Percentiles rank a stretch among this genome's conserved stretches.
Evolutionary conservation across 2,888 invertebrate genomes (phyloP).

Genomic region (Drosophila gaucha): DNA sequence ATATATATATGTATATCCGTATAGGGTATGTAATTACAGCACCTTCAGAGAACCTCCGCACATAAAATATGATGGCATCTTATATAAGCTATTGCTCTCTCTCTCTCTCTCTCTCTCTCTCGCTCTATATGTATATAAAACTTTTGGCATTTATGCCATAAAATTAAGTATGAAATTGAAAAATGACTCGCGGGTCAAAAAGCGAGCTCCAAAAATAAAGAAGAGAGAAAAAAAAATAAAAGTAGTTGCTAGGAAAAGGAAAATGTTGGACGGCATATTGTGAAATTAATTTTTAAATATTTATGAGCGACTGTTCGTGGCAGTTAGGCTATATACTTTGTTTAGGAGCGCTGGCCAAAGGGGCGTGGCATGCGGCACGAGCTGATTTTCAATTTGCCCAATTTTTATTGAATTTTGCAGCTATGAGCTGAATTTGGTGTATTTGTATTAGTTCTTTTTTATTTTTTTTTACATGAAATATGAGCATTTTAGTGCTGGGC

Average conservation of each 20-base stretch:
- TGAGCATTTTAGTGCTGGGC: slow-evolving; percentile 44
- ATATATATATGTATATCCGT: slow-evolving; percentile 38
- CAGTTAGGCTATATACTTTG: too few species aligned
- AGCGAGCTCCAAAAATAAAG: slow-evolving; percentile 13
- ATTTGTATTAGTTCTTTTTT: slow-evolving; percentile 33
- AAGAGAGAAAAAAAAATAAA: neutral
- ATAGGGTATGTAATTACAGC: slow-evolving; percentile 28
- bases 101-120: neutral
- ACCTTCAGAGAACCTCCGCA: slow-evolving; percentile 51
- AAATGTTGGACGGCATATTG: slow-evolving; percentile 60
- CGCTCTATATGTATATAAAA: slow-evolving; percentile 42
- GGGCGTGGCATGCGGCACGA: neutral
- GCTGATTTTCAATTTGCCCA: slow-evolving; percentile 69
- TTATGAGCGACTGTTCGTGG: slow-evolving; percentile 68
- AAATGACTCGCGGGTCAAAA: slow-evolving; percentile 64
- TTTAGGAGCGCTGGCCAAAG: neutral
- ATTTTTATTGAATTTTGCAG: slow-evolving; percentile 77
- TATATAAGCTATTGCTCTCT: slow-evolving; percentile 49
- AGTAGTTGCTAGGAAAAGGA: slow-evolving; percentile 10
- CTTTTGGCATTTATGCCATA: slow-evolving; percentile 75
- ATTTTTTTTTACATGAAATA: slow-evolving; percentile 62
- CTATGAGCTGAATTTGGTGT: slow-evolving; percentile 9
- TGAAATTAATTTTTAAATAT: slow-evolving; percentile 84
- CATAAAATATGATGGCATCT: slow-evolving; percentile 71
- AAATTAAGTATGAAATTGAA: slow-evolving; percentile 81